Evolutionary conservation across 2,113 vertebrate species (phyloP), one percentile per base, ranked within the genome.

Genomic region (Falco punctatus): DNA sequence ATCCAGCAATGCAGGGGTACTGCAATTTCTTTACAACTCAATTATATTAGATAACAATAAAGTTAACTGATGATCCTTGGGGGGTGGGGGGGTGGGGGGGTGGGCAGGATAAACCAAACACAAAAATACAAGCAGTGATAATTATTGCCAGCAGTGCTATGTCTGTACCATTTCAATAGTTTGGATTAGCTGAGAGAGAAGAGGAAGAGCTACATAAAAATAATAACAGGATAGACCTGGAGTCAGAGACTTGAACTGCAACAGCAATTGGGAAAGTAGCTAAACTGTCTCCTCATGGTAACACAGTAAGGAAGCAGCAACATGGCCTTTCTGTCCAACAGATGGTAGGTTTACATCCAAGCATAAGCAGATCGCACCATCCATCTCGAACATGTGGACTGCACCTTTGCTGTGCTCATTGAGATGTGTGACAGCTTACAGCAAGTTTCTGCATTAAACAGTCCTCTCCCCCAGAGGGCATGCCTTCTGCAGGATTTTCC

Each of bases 21-120:
- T 81, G 61, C 38, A 42, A 30, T 81, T 73, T 83, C 66, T 92
- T 81, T 64, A 58, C 94, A 92, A 95, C n/a, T 70, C 79, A n/a
- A 33, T 95, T 96, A 94, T 89, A 86, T 91, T 88, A 94, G 54
- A 81, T 61, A 90, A 71, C 55, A 96, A 33, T 74, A 40, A 93
- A 83, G 55, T 88, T 93, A 74, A 75, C 17, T 67, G 27, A 58
- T 55, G 27, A 46, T 81, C 32, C 9, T 16, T 49, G 35, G 46
- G 27, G 8, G 13, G 3, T 38, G 38, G 38, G 38, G 38, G 38
- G 38, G 38, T 9, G 10, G 9, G 38, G 38, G 38, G 38, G 38
- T 38, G 38, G 38, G 38, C 38, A 38, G 14, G 13, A 27, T 10
- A 7, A 26, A 15, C 13, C 30, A 38, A 62, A 75, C 4, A 52